A percentile compares a stretch with the other conserved stretches of the same genome.
Evolutionary conservation across 2,888 invertebrate species (phyloP).

Genomic region (Caenorhabditis imperialis): DNA sequence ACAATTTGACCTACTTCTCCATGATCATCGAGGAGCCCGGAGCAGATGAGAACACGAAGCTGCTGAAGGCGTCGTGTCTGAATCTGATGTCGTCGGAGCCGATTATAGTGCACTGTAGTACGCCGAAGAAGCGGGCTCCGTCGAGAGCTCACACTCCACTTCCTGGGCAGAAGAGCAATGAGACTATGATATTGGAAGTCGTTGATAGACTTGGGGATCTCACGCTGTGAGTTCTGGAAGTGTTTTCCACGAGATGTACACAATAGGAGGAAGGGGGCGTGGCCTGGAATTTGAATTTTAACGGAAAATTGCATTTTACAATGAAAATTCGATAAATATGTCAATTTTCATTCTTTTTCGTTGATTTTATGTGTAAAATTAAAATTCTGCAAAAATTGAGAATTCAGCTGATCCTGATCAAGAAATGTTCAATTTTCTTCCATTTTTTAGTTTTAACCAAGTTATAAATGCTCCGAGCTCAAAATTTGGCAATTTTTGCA

Average conservation of each 20-base stretch:
- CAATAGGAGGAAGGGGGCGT: too few species aligned
- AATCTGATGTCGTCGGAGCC: constrained; percentile 30
- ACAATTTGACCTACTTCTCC: constrained; percentile 27
- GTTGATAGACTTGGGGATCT: constrained; percentile 12
- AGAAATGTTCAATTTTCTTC: neutral
- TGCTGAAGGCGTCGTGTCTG: constrained; percentile 21
- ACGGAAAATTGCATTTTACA: too few species aligned
- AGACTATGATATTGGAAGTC: constrained; percentile 6
- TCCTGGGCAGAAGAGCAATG: constrained; percentile 3
- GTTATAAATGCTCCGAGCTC: too few species aligned
- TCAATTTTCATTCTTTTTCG: too few species aligned
- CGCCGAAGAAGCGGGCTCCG: constrained; percentile 22
- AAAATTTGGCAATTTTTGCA: too few species aligned
- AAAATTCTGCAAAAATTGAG: too few species aligned
- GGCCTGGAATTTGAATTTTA: too few species aligned
- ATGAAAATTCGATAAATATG: too few species aligned
- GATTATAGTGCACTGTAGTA: constrained; percentile 40
- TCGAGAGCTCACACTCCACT: constrained; percentile 36
- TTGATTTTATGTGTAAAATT: too few species aligned
- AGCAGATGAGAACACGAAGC: constrained; percentile 8
- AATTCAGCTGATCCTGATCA: too few species aligned
- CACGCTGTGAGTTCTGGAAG: constrained; percentile 11
- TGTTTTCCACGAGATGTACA: too few species aligned
- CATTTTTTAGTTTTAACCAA: too few species aligned
- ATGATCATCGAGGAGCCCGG: constrained; percentile 23